phyloP scores from a whole-genome alignment of 2,113 vertebrate species.

The Phycodurus eques region DNA sequence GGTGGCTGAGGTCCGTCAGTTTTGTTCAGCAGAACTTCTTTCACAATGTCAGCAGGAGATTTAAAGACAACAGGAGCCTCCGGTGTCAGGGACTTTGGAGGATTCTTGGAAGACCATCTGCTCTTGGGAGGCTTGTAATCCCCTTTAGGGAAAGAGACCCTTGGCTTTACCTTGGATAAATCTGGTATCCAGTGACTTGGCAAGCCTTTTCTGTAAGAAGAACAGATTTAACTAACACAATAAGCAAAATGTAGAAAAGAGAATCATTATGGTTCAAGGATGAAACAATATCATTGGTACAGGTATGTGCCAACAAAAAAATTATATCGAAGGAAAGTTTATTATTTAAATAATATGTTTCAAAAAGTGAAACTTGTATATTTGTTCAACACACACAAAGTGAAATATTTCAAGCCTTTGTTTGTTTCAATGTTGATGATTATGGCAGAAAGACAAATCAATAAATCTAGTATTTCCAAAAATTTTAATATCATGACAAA shows the following conservation, averaged over 20 bases:
- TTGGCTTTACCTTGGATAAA: slow-evolving; percentile 86
- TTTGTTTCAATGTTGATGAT: no score
- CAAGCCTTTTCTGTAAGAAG: slow-evolving; percentile 61
- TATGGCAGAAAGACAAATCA: no score
- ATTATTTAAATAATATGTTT: no score
- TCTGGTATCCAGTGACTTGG: slow-evolving; percentile 82
- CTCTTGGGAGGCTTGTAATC: slow-evolving; percentile 82
- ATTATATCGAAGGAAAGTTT: no score
- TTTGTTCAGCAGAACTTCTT: slow-evolving; percentile 79
- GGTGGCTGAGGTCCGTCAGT: slow-evolving; percentile 37
- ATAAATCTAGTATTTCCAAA: no score
- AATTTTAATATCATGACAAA: no score
- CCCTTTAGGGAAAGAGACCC: slow-evolving; percentile 79
- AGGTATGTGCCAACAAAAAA: not conserved
- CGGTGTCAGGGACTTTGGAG: not conserved
- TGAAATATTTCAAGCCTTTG: no score
- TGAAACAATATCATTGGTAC: not conserved
- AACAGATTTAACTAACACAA: not conserved
- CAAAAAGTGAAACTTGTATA: no score
- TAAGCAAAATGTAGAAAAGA: not conserved
- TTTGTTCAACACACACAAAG: no score
- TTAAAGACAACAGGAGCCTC: slow-evolving; percentile 73
- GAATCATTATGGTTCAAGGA: not conserved
- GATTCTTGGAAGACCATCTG: slow-evolving; percentile 16
- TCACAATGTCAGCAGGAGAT: slow-evolving; percentile 86